Evolutionary conservation across 1,140 invertebrate species (phyloP).

Genomic region (Drosophila littoralis): DNA sequence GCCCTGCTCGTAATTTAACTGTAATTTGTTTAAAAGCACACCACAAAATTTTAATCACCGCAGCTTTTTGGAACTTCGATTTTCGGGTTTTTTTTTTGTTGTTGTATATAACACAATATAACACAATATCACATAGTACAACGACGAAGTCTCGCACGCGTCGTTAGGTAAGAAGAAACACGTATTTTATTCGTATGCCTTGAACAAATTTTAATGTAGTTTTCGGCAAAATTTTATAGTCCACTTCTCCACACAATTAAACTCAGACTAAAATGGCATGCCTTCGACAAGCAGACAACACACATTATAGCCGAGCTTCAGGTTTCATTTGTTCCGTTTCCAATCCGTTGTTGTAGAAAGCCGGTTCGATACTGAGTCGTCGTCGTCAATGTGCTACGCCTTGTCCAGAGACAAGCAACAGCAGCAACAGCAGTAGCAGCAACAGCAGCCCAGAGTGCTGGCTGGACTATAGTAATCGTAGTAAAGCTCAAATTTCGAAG

Average conservation of each 20-base stretch:
- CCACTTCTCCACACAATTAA: slow-evolving; percentile 31
- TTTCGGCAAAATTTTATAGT: slow-evolving; percentile 46
- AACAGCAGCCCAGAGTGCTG: slow-evolving; percentile 37
- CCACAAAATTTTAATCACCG: slow-evolving; percentile 50
- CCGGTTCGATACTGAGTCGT: slow-evolving; percentile 83
- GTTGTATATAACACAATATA: slow-evolving; percentile 40
- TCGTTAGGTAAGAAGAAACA: slow-evolving; percentile 15
- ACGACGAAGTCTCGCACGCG: slow-evolving; percentile 9
- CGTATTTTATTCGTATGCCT: slow-evolving; percentile 27
- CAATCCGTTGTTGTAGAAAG: slow-evolving; percentile 83
- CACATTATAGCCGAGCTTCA: slow-evolving; percentile 54
- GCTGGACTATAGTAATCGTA: slow-evolving; percentile 66
- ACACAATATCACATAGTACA: slow-evolving; percentile 3
- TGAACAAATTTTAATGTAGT: slow-evolving; percentile 43
- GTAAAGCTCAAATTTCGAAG: slow-evolving; percentile 66
- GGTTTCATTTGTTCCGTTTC: slow-evolving; percentile 57
- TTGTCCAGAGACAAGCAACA: slow-evolving; percentile 58
- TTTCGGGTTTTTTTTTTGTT: slow-evolving; percentile 21
- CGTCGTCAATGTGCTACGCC: slow-evolving; percentile 65
- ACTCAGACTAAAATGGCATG: slow-evolving; percentile 35
- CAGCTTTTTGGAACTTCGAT: slow-evolving; percentile 38
- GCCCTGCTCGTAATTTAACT: slow-evolving; percentile 47
- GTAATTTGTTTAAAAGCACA: slow-evolving; percentile 63
- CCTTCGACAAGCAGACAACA: slow-evolving; percentile 51
- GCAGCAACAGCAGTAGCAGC: slow-evolving; percentile 22